Evolutionary conservation across 2,888 invertebrate genomes (phyloP).

Genomic region (Dasysyrphus albostriatus): DNA sequence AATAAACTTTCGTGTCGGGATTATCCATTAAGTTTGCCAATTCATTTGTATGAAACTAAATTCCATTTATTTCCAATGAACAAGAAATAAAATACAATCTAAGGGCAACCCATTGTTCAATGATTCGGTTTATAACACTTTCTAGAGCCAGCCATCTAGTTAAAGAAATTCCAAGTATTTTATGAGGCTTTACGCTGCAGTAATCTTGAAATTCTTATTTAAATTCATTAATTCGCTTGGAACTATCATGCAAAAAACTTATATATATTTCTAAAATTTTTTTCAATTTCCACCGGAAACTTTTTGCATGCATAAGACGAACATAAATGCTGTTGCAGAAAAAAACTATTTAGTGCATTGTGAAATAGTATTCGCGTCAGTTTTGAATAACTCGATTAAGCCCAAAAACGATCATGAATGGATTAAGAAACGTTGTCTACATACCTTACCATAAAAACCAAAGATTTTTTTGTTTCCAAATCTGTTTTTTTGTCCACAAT

Average conservation of each 20-base stretch:
- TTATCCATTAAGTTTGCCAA: background rate
- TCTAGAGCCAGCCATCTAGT: background rate
- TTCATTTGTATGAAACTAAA: background rate
- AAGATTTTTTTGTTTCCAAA: slow-evolving; percentile 33
- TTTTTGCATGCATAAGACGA: background rate
- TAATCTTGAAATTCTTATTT: slow-evolving; percentile 8
- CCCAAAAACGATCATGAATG: slow-evolving; percentile 37
- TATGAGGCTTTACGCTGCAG: background rate
- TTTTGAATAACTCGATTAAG: slow-evolving; percentile 27
- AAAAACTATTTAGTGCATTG: slow-evolving; percentile 18
- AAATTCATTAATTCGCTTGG: background rate
- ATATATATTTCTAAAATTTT: background rate
- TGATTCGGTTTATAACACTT: background rate
- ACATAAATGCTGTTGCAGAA: background rate
- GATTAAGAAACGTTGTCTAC: slow-evolving; percentile 3
- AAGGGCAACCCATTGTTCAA: background rate
- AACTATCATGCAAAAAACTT: background rate
- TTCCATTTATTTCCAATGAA: background rate
- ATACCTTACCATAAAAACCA: slow-evolving; percentile 42
- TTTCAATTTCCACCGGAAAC: background rate
- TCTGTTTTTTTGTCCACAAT: slow-evolving; percentile 36
- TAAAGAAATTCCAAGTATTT: background rate
- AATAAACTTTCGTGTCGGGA: background rate
- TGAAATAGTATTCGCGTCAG: slow-evolving; percentile 35
- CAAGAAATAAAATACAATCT: background rate